Evolutionary conservation across 2,113 vertebrate species (phyloP), one percentile per base, ranked within the genome.

Genomic region (Aepyceros melampus): DNA sequence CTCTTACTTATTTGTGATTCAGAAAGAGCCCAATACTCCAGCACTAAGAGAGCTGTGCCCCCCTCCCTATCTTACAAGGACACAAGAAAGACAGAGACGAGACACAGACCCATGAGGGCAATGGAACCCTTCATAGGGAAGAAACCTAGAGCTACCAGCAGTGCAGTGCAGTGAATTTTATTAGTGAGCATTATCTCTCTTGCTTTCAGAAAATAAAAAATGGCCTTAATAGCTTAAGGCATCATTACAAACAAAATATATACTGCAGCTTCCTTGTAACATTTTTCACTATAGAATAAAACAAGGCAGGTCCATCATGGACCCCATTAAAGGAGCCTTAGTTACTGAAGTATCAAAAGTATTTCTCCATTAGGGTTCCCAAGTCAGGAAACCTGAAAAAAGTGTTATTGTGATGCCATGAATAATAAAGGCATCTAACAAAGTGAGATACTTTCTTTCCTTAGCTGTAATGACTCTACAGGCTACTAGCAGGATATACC

Each of bases 121-220:
- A 60, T 40, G 87, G 86, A 97, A 55, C 55, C 91, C 67, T 95
- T 96, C 91, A 76, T 64, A 94, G 56, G 19, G 79, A 97, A 90
- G 51, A 93, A 95, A 85, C 67, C 92, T 88, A 74, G 60, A 94
- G 76, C 53, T 86, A 89, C 67, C 33, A 0, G 3, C 93, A 98
- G 81, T 43, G 55, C 12, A 45, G 64, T 62, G 58, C 12, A 40
- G 55, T 91, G 91, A 94, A 97, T 97, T 98, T 97, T 97, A 97
- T 96, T 96, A 97, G 95, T 45, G 49, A 97, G 49, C 76, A 96
- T 97, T 97, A 95, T 96, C 94, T 96, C 82, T 93, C 60, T 96
- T 97, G 87, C 76, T 97, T 98, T 92, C 97, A 97, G 94, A 97
- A 98, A 95, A 98, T 98, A 98, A 97, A 85, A 97, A 97, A 98